phyloP scores from a whole-genome alignment of 2,113 vertebrate species.

The Carassius auratus region DNA sequence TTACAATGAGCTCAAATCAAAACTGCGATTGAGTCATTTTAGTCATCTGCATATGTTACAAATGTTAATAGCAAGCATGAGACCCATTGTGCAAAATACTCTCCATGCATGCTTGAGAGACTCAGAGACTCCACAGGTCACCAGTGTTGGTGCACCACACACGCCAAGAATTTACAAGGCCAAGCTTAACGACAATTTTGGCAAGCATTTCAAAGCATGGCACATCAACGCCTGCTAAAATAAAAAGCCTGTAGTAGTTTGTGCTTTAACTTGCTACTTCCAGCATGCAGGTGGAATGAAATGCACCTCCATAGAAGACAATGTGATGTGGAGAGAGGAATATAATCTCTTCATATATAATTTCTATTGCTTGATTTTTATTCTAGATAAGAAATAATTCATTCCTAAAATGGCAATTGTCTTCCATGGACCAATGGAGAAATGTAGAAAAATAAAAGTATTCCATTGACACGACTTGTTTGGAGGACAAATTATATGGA shows the following conservation, averaged over 20 bases:
- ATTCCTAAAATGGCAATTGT: neutral
- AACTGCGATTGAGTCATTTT: constrained; percentile 19
- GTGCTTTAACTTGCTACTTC: constrained; percentile 55
- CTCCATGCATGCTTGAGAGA: constrained; percentile 31
- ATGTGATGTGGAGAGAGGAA: neutral
- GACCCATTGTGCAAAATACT: constrained; percentile 25
- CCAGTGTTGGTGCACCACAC: neutral
- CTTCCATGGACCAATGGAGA: neutral
- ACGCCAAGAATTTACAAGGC: neutral
- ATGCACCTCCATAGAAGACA: constrained; percentile 45
- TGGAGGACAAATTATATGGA: neutral
- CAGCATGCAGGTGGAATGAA: constrained; percentile 67
- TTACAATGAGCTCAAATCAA: constrained; percentile 42
- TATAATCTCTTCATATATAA: neutral
- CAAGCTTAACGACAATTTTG: constrained; percentile 48
- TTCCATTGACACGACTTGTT: neutral
- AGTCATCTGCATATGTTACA: constrained; percentile 8
- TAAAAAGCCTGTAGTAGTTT: constrained; percentile 32
- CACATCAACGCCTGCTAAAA: constrained; percentile 38
- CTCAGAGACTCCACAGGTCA: constrained; percentile 27
- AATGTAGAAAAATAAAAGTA: neutral
- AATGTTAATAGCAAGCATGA: constrained; percentile 34
- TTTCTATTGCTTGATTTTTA: neutral
- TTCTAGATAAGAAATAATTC: neutral
- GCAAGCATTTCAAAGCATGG: constrained; percentile 36